These are phyloP conservation scores for Pluvialis apricaria DNA, from an alignment of 2,113 vertebrate genomes.

Conservation along the genomic window DNA sequence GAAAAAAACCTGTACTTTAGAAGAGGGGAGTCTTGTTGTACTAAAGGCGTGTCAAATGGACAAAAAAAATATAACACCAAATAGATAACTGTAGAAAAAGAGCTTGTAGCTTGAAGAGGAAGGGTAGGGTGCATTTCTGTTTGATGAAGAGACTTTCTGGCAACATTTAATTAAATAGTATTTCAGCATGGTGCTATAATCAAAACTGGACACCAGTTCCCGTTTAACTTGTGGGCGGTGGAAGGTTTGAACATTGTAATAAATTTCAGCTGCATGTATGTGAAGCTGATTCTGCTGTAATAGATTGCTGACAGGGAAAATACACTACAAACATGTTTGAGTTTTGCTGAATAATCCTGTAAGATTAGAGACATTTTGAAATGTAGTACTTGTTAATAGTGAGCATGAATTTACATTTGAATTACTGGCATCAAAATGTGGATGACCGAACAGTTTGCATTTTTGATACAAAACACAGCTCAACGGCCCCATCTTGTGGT, in stretches of 20 bases:
- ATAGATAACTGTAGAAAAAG: background rate
- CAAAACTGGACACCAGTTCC: background rate
- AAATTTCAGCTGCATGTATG: background rate
- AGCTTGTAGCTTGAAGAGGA: background rate
- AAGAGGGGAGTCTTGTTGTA: background rate
- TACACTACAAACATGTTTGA: background rate
- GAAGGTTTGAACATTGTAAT: background rate
- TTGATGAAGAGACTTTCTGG: background rate
- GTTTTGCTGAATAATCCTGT: background rate
- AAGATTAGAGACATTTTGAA: background rate
- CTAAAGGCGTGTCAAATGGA: background rate
- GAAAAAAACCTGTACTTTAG: background rate
- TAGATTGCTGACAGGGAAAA: background rate
- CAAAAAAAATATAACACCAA: background rate
- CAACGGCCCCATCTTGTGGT: background rate
- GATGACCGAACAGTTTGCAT: background rate
- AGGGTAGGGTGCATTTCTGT: background rate
- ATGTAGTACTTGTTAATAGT: background rate
- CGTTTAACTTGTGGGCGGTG: background rate
- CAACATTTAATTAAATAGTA: background rate
- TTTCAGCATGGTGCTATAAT: background rate
- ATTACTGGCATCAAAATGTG: background rate
- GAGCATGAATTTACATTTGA: background rate
- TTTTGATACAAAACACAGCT: background rate
- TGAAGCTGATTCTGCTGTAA: background rate